A percentile compares a stretch with the other conserved stretches of the same genome.
Evolutionary conservation across 2,888 invertebrate species (phyloP).

Genomic region (Tupiocoris notatus): DNA sequence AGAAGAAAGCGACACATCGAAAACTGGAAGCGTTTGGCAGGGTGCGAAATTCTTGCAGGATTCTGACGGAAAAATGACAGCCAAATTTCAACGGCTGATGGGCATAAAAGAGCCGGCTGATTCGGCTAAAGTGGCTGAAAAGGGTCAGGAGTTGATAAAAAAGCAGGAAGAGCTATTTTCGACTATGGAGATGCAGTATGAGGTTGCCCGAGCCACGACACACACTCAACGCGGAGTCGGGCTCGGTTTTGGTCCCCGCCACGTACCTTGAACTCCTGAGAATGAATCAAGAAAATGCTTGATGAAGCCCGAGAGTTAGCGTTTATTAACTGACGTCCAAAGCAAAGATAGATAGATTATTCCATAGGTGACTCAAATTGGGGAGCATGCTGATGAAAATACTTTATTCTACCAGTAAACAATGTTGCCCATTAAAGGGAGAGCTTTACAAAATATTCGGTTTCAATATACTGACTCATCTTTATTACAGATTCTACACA

Average conservation of each 20-base stretch:
- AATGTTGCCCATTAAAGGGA: too few species aligned
- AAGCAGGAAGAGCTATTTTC: conserved; percentile 78
- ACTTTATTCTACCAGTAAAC: too few species aligned
- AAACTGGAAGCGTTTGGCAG: conserved; percentile 62
- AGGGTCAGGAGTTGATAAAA: conserved; percentile 52
- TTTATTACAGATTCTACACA: too few species aligned
- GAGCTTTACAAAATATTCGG: too few species aligned
- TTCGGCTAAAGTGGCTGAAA: background rate
- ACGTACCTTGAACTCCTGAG: conserved; percentile 47
- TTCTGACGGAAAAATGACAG: conserved; percentile 85
- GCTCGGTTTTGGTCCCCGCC: conserved; percentile 66
- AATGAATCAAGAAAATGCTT: too few species aligned
- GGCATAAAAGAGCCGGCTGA: conserved; percentile 69
- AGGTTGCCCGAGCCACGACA: conserved; percentile 90
- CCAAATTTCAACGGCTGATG: conserved; percentile 95
- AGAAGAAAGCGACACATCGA: background rate
- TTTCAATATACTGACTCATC: too few species aligned
- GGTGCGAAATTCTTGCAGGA: conserved; percentile 86
- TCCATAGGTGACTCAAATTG: too few species aligned
- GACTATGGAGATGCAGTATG: conserved; percentile 94
- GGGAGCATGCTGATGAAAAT: too few species aligned
- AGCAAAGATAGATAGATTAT: too few species aligned
- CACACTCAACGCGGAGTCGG: conserved; percentile 92
- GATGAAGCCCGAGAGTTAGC: too few species aligned
- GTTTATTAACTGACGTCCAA: too few species aligned